Conservation (phyloP, 37 sponge, comb jelly and placozoan genomes). For the Dysidea cf. avara region DNA sequence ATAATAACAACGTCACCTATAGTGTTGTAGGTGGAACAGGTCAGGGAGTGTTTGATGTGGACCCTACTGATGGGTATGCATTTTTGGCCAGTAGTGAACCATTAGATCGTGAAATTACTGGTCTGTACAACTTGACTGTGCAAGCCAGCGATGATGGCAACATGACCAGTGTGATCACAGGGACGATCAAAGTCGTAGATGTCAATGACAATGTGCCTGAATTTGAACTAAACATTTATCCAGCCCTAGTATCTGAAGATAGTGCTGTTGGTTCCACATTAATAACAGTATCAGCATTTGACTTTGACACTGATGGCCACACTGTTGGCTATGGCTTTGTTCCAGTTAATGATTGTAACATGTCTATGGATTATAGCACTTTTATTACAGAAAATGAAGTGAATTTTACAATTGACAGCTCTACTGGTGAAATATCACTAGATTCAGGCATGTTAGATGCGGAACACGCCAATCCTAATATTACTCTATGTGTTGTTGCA, state of each 20-base stretch:
- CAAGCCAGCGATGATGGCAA: conserved; percentile 29
- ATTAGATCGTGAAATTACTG: conserved; percentile 6
- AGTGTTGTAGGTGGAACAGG: conserved; percentile 31
- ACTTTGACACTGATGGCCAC: conserved; percentile 37
- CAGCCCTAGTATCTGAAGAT: conserved; percentile 33
- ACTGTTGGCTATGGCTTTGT: conserved; percentile 32
- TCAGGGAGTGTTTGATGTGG: conserved; percentile 23
- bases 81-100: conserved; percentile 12
- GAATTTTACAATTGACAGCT: conserved; percentile 36
- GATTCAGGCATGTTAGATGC: conserved; percentile 1
- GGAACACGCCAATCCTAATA: neutral
- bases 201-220: conserved; percentile 63
- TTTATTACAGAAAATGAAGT: too few relatives aligned
- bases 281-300: conserved; percentile 33
- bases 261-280: conserved; percentile 26
- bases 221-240: too few relatives aligned
- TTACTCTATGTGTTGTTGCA: conserved; percentile 12
- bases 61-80: too few relatives aligned
- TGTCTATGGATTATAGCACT: too few relatives aligned
- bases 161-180: too few relatives aligned
- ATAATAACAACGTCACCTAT: too few relatives aligned
- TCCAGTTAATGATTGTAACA: too few relatives aligned
- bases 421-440: conserved; percentile 39
- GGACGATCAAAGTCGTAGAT: conserved; percentile 55
- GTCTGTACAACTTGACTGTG: conserved; percentile 30